phyloP scores from a whole-genome alignment of 92 coral and sea anemone species.

The Zoanthus sociatus region DNA sequence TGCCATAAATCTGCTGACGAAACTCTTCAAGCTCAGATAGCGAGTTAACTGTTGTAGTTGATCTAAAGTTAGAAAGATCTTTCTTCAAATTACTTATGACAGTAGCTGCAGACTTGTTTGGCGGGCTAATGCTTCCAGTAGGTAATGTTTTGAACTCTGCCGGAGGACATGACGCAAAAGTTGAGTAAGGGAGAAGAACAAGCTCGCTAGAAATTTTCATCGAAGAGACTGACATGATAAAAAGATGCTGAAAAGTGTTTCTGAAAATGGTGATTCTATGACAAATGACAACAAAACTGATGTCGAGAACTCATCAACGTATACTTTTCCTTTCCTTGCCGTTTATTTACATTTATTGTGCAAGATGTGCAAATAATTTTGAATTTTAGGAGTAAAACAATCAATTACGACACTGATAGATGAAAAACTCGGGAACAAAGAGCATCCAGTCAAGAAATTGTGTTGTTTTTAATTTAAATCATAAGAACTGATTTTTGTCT shows the following conservation, averaged over 20 bases:
- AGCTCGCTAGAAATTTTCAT: constrained; percentile 44
- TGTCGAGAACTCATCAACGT: not conserved
- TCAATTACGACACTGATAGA: no score
- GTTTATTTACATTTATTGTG: no score
- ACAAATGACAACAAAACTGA: no score
- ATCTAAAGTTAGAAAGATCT: constrained; percentile 66
- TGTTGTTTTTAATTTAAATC: no score
- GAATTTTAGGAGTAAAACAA: no score
- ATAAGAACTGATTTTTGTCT: no score
- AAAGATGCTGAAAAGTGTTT: no score
- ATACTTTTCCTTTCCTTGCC: no score
- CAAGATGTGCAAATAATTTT: no score
- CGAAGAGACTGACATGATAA: not conserved
- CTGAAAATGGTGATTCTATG: not conserved
- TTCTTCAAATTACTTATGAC: constrained; percentile 71
- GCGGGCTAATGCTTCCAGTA: constrained; percentile 50
- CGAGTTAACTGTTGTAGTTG: constrained; percentile 49
- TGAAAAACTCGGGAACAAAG: no score
- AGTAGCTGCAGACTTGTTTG: constrained; percentile 58
- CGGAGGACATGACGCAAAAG: constrained; percentile 74
- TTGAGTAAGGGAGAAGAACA: constrained; percentile 63
- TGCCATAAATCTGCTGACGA: constrained; percentile 70
- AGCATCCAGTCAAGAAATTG: no score
- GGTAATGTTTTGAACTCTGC: constrained; percentile 46
- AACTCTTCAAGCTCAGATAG: constrained; percentile 64